Conservation (phyloP, 1,140 invertebrate species). For the Portunus trituberculatus region DNA sequence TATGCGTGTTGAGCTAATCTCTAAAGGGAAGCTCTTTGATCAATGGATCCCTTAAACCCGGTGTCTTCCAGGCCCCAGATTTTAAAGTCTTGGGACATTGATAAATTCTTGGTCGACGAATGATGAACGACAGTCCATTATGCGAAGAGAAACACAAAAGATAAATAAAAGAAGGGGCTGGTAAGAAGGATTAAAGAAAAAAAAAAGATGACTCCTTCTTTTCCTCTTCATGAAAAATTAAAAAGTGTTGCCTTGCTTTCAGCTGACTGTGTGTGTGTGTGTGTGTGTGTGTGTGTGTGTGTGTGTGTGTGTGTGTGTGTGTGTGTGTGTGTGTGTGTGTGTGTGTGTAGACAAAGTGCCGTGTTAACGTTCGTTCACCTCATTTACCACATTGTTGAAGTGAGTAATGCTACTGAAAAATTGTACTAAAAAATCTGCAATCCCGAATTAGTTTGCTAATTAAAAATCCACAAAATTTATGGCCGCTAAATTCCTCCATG, state of each 20-base stretch:
- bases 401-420: neutral
- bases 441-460: neutral
- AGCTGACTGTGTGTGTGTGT: neutral
- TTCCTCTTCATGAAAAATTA: too few relatives aligned
- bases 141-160: neutral
- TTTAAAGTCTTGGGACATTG: neutral
- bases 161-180: too few relatives aligned
- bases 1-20: neutral
- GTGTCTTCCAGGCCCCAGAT: neutral
- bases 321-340: neutral
- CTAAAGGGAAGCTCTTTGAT: neutral
- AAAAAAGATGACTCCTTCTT: too few relatives aligned
- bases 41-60: constrained; percentile 20
- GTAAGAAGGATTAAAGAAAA: too few relatives aligned
- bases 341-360: neutral
- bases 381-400: neutral
- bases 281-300: neutral
- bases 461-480: neutral
- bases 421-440: too few relatives aligned
- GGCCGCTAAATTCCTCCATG: neutral
- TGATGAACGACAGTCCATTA: neutral
- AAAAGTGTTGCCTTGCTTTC: too few relatives aligned
- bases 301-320: constrained; percentile 5
- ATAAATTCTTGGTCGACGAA: neutral
- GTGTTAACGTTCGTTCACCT: neutral